Evolutionary conservation across 2,113 vertebrate species (phyloP), one percentile per base, ranked within the genome.

Genomic region (Lucifuga dentata): DNA sequence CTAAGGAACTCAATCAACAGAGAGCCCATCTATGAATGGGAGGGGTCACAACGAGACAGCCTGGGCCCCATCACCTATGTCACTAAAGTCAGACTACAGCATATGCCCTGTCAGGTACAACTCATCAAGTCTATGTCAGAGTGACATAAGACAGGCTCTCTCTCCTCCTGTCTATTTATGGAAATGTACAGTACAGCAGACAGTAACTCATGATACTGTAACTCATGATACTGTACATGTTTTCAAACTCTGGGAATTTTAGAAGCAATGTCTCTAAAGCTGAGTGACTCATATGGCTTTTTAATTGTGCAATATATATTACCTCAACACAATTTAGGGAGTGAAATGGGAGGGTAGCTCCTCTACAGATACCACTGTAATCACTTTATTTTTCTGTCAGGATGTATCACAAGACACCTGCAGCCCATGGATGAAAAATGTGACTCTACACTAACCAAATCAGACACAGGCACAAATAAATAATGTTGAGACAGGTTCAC

Each of bases 101-200:
- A 98, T 67, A 89, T 98, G 66, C 97, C 97, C 1, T 96, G 93
- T 60, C 93, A 97, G 95, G 97, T 99, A 35, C 21, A 67, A 5
- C 48, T 78, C 40, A 73, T 69, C 43, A 67, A 5, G 2, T 0
- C 9, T 79, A 44, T 78, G 3, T 73, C 41, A 32, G 15, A 16
- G 8, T 3, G 17, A 52, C 1, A n/a, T 52, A 1, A 62, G 41
- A 20, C 49, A 57, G 7, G n/a, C n/a, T 9, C 1, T 0, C 20
- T 20, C 12, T 44, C 11, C 7, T 73, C 41, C 50, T 55, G 17
- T 33, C 53, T 26, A 11, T 44, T 55, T 52, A 45, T 33, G 46
- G 69, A 73, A 74, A 51, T 57, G 5, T 62, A 62, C 51, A 64
- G 61, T 39, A 15, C 11, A 52, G 13, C 38, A 17, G 1, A 68